Conservation (phyloP, 2,888 invertebrate genomes). For the Abrostola triplasia region DNA sequence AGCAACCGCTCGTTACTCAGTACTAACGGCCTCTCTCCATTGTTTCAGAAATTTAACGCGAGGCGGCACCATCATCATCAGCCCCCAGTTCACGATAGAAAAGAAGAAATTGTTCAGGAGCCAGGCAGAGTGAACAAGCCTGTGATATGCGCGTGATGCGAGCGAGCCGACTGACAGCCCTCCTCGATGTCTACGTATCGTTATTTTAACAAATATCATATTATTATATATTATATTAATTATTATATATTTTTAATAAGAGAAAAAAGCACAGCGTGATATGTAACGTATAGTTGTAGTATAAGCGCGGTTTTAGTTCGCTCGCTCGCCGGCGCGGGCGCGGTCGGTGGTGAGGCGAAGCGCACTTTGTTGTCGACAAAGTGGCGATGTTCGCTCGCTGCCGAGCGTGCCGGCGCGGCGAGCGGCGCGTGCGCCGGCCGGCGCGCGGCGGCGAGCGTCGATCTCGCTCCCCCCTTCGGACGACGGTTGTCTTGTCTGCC, state of each 20-base stretch:
- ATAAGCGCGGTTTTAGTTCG: slow-evolving; percentile 72
- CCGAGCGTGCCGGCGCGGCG: slow-evolving; percentile 49
- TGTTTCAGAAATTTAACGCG: slow-evolving; percentile 93
- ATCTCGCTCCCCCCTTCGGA: slow-evolving; percentile 62
- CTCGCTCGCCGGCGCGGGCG: slow-evolving; percentile 39
- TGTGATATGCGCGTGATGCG: slow-evolving; percentile 75
- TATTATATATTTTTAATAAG: slow-evolving; percentile 87
- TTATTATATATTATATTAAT: slow-evolving; percentile 86
- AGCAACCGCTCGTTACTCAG: slow-evolving; percentile 30
- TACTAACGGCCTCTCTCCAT: slow-evolving; percentile 60
- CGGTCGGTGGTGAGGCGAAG: slow-evolving; percentile 60
- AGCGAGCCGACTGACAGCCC: slow-evolving; percentile 86
- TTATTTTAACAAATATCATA: slow-evolving; percentile 88
- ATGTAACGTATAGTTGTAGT: slow-evolving; percentile 87
- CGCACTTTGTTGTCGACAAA: slow-evolving; percentile 66
- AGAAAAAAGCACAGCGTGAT: slow-evolving; percentile 89
- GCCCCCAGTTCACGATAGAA: slow-evolving; percentile 95
- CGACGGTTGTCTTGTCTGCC: slow-evolving; percentile 61
- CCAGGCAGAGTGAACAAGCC: slow-evolving; percentile 85
- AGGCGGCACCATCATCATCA: slow-evolving; percentile 96
- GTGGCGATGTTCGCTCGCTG: slow-evolving; percentile 58
- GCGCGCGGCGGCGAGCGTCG: slow-evolving; percentile 71
- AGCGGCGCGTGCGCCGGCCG: slow-evolving; percentile 56
- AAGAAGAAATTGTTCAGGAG: slow-evolving; percentile 97
- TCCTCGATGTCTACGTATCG: slow-evolving; percentile 87